A percentile compares a stretch with the other conserved stretches of the same genome.
phyloP scores from a whole-genome alignment of 2,888 invertebrate genomes.

The Hyalella azteca region DNA sequence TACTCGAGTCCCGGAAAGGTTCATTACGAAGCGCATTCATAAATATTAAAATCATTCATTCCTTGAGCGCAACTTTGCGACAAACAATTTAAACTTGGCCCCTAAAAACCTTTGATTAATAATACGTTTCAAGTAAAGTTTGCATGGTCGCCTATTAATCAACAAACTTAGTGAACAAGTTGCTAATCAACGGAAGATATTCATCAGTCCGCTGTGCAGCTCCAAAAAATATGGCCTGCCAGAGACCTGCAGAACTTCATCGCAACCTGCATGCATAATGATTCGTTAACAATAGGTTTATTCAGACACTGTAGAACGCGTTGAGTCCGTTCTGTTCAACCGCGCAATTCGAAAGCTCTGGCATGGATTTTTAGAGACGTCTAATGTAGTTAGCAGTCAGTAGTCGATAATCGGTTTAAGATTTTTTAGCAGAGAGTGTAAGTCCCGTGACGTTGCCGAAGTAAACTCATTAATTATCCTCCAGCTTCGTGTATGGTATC shows the following conservation, averaged over 20 bases:
- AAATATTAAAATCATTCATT: constrained; percentile 27
- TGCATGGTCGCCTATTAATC: constrained; percentile 21
- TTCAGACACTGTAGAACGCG: too few relatives aligned
- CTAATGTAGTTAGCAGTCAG: neutral
- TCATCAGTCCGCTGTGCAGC: neutral
- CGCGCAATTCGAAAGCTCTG: too few relatives aligned
- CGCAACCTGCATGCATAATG: too few relatives aligned
- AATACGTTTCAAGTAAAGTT: constrained; percentile 30
- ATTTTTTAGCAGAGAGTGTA: neutral
- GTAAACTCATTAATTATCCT: too few relatives aligned
- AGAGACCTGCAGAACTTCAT: neutral
- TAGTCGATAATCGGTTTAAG: neutral
- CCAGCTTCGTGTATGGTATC: too few relatives aligned
- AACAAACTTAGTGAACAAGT: constrained; percentile 27
- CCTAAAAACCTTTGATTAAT: constrained; percentile 24
- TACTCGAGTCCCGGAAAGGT: neutral
- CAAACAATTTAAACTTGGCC: neutral
- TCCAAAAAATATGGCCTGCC: neutral
- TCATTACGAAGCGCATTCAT: constrained; percentile 23
- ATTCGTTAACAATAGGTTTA: too few relatives aligned
- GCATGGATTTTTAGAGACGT: too few relatives aligned
- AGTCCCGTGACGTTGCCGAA: neutral
- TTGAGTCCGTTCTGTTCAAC: too few relatives aligned
- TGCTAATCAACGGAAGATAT: constrained; percentile 27
- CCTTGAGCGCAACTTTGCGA: constrained; percentile 18